Percentiles rank a stretch among this genome's conserved stretches.
These are phyloP conservation scores for Agrochola litura DNA, from an alignment of 2,888 invertebrate genomes.

Conservation along the genomic window DNA sequence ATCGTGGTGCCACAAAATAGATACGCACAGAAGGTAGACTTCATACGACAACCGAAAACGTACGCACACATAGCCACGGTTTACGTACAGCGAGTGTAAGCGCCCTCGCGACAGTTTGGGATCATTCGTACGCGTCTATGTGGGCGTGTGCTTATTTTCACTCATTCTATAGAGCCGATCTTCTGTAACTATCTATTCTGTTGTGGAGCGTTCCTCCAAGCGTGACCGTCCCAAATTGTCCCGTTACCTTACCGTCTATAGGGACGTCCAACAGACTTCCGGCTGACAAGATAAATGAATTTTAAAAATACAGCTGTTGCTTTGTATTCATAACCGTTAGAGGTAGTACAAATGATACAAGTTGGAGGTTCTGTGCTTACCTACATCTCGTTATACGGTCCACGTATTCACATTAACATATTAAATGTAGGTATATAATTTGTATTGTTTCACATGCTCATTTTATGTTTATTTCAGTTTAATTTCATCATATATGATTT, in stretches of 20 bases:
- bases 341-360: conserved; percentile 32
- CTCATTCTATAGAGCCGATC: not conserved
- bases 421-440: not conserved
- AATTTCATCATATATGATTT: not conserved
- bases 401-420: conserved; percentile 34
- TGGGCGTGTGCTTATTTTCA: not conserved
- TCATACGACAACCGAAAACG: not conserved
- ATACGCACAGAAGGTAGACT: not conserved
- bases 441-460: conserved; percentile 18
- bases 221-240: conserved; percentile 55
- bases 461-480: conserved; percentile 20
- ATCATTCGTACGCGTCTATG: not conserved
- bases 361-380: conserved; percentile 10
- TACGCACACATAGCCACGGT: not conserved
- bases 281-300: conserved; percentile 59
- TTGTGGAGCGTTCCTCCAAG: conserved; percentile 19
- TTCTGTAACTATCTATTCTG: conserved; percentile 6
- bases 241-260: conserved; percentile 47
- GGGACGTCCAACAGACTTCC: conserved; percentile 57
- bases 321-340: conserved; percentile 53
- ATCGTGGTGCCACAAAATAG: conserved; percentile 19
- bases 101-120: too few species aligned
- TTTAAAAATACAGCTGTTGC: conserved; percentile 56
- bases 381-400: conserved; percentile 33
- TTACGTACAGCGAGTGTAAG: too few species aligned